Conservation (phyloP, 2,888 invertebrate genomes). For the Scaptomyza polygonia region DNA sequence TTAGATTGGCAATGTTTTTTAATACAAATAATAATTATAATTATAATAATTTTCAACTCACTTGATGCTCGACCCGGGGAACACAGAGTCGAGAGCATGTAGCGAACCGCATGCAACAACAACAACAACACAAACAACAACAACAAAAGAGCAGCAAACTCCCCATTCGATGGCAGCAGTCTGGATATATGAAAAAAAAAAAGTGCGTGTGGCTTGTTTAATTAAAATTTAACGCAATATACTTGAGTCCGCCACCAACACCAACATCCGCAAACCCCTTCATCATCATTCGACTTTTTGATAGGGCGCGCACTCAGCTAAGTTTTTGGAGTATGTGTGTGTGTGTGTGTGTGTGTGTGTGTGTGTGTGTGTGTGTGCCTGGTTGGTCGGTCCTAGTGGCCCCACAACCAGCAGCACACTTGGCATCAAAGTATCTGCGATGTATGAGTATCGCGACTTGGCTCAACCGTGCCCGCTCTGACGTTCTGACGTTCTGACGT, state of each 20-base stretch:
- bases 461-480: constrained; percentile 23
- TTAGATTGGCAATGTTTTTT: neutral
- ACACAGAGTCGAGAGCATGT: constrained; percentile 15
- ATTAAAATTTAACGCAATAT: constrained; percentile 72
- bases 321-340: constrained; percentile 52
- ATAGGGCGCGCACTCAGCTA: constrained; percentile 27
- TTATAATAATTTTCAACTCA: constrained; percentile 4
- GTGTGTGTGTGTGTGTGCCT: neutral
- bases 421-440: constrained; percentile 59
- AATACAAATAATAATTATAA: constrained; percentile 1
- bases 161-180: constrained; percentile 7
- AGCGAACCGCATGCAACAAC: constrained; percentile 3
- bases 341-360: neutral
- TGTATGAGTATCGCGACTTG: constrained; percentile 58
- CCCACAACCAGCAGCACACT: constrained; percentile 31
- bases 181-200: no score
- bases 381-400: neutral
- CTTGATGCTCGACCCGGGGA: neutral
- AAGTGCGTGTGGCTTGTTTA: constrained; percentile 62
- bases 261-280: no score
- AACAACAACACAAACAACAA: neutral
- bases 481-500: neutral
- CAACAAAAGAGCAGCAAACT: neutral
- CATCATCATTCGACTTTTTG: constrained; percentile 42
- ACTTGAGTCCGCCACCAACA: constrained; percentile 40